Base-by-base conservation (phyloP, 2,797 vertebrate species). In the Simalia tracyae region DNA sequence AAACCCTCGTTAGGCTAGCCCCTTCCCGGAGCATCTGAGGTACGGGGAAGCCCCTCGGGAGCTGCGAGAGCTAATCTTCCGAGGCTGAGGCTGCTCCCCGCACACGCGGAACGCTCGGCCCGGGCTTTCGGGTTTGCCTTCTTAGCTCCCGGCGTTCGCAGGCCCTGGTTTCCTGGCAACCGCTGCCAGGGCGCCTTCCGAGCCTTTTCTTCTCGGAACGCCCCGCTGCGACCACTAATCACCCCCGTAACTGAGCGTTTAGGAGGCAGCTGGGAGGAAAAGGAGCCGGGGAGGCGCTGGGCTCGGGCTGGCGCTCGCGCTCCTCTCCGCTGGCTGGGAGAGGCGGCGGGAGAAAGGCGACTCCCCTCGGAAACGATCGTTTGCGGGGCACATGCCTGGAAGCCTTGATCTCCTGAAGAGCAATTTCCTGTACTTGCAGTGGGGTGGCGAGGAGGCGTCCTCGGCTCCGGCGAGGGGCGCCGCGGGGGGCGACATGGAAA, bases 161-260 rank as follows among this genome's bases (percentile, higher is more conserved):
- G 98, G 98, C 97, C 98, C 97, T 97, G 97, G 97, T 98, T 98
- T 97, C 98, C 96, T 98, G 98, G 98, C 98, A 98, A 98, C 98
- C 97, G 97, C 98, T 98, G 98, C 97, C 97, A 98, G 96, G 97
- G 97, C 97, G 97, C 98, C 97, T 95, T 98, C 97, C 97, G 97
- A 98, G 97, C 95, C 97, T 96, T 98, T 98, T 98, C 97, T 98
- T 97, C 97, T 97, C 96, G 97, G 97, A 98, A 97, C 97, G 96
- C 97, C 97, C 97, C 95, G 97, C 97, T 95, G 97, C 95, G 98
- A 96, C 97, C 96, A 93, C 97, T 97, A 97, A 97, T 98, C 98
- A 97, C 97, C 97, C 94, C 97, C 97, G 96, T 97, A 96, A 96
- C 95, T 24, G 63, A 90, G 96, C 95, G 97, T 97, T 97, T 95